A percentile compares a stretch with the other conserved stretches of the same genome.
These are phyloP conservation scores for Drosophila grimshawi DNA, from an alignment of 1,140 invertebrate genomes.

Conservation along the genomic window DNA sequence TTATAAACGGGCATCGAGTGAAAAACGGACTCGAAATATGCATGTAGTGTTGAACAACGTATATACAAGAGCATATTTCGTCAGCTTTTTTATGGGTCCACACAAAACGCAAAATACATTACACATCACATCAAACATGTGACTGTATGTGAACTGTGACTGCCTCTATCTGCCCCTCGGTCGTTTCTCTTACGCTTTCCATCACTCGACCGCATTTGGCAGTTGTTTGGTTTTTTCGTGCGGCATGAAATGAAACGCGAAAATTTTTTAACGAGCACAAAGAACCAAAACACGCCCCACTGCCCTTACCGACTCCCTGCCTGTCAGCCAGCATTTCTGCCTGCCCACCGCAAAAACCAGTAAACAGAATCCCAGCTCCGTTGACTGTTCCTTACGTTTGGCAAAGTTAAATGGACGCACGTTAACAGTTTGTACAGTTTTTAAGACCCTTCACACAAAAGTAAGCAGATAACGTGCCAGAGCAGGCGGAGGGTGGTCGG, in stretches of 20 bases:
- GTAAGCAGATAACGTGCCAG: conserved; percentile 34
- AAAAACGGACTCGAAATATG: conserved; percentile 44
- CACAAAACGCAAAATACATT: conserved; percentile 36
- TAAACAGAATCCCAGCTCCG: conserved; percentile 12
- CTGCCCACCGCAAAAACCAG: conserved; percentile 28
- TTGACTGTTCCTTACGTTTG: conserved; percentile 43
- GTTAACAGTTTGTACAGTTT: conserved; percentile 70
- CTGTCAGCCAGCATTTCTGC: neutral
- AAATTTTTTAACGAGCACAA: conserved; percentile 81
- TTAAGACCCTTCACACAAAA: conserved; percentile 23
- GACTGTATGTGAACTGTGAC: conserved; percentile 51
- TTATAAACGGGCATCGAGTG: conserved; percentile 19
- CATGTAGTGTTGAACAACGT: conserved; percentile 47
- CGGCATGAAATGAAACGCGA: conserved; percentile 77
- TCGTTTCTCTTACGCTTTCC: conserved; percentile 8
- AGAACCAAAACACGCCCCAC: conserved; percentile 53
- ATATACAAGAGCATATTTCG: conserved; percentile 59
- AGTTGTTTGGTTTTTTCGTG: conserved; percentile 60
- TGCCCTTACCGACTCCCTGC: conserved; percentile 11
- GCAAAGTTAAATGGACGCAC: conserved; percentile 74
- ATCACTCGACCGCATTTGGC: conserved; percentile 63
- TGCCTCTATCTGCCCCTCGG: conserved; percentile 10
- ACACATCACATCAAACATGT: conserved; percentile 60
- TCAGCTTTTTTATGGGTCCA: conserved; percentile 56
- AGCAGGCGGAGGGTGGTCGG: neutral